Percentiles rank a stretch among this genome's conserved stretches.
These are phyloP conservation scores for Rissa tridactyla DNA, from an alignment of 2,113 vertebrate species.

Conservation along the genomic window DNA sequence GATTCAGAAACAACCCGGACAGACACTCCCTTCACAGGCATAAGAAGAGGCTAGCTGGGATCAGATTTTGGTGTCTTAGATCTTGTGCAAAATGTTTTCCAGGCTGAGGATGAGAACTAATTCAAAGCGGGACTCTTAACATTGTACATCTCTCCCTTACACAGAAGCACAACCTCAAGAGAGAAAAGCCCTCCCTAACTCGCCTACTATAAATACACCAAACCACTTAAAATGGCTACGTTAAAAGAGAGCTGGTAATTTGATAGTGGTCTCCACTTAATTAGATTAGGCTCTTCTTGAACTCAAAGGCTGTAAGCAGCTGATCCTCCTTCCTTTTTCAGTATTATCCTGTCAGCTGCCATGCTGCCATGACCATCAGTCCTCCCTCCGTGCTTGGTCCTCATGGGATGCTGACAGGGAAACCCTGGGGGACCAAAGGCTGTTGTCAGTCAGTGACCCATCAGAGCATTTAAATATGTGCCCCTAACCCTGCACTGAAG, in stretches of 20 bases:
- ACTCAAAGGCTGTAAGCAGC: conserved; percentile 7
- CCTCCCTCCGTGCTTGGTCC: background rate
- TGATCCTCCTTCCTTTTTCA: conserved; percentile 12
- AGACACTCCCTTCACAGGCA: background rate
- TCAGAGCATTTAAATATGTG: background rate
- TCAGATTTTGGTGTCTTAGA: background rate
- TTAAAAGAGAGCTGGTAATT: conserved; percentile 56
- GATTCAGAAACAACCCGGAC: background rate
- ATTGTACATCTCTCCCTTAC: background rate
- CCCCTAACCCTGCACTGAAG: background rate
- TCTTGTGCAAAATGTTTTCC: background rate
- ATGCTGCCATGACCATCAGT: background rate
- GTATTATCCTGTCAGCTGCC: background rate
- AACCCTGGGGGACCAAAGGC: background rate
- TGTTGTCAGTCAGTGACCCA: background rate
- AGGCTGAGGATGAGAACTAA: background rate
- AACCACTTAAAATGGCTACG: conserved; percentile 21
- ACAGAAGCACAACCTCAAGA: background rate
- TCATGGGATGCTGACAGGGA: background rate
- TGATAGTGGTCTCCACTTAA: conserved; percentile 57
- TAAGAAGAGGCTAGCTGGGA: background rate
- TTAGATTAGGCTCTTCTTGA: conserved; percentile 53
- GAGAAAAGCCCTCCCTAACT: conserved; percentile 17
- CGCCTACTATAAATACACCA: conserved; percentile 40
- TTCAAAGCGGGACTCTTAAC: background rate